Conservation (phyloP, 2,113 vertebrate species). For the Rallus limicola region DNA sequence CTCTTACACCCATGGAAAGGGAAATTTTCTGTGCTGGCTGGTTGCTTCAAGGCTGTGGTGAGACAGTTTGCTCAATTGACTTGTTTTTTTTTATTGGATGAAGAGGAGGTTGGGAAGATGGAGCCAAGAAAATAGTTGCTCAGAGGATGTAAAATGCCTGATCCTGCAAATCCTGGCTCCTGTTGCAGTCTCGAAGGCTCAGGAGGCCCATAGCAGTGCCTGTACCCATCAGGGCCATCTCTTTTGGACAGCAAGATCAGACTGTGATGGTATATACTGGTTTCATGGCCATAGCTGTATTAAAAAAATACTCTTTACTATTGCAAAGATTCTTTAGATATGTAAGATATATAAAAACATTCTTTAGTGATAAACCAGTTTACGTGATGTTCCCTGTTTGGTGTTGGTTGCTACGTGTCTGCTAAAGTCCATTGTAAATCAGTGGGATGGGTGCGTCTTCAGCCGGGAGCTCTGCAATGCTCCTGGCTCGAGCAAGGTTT, state of each 20-base stretch:
- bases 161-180: neutral
- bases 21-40: neutral
- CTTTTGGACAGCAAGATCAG: neutral
- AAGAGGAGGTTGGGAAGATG: neutral
- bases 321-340: neutral
- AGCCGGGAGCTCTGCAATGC: neutral
- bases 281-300: neutral
- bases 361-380: fast-evolving
- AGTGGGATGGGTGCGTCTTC: fast-evolving
- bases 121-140: neutral
- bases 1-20: neutral
- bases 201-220: neutral
- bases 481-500: neutral
- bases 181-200: fast-evolving
- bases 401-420: neutral
- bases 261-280: neutral
- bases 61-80: neutral
- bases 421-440: fast-evolving
- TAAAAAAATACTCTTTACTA: neutral
- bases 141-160: neutral
- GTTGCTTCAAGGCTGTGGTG: neutral
- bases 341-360: fast-evolving
- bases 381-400: fast-evolving
- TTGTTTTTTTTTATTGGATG: neutral
- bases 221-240: neutral